Base-by-base conservation (phyloP, 30 jellyfish, hydroid and myxozoan species). In the Turritopsis dohrnii region DNA sequence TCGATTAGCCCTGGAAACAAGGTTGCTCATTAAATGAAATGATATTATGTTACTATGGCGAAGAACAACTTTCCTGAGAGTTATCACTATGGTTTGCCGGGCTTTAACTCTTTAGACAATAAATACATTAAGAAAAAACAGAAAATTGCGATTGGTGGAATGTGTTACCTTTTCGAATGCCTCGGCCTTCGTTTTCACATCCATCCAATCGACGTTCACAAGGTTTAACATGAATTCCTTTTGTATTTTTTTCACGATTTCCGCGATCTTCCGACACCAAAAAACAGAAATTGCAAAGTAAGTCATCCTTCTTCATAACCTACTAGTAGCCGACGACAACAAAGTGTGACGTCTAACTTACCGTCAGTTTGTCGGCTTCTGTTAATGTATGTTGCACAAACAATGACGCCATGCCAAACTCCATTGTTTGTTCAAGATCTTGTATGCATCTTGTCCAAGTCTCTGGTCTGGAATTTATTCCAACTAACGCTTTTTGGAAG, bases 401-500 rank as follows among this genome's bases (percentile, higher is more conserved):
- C 65, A 86, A 26, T 0, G 95, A 89, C 21, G 96, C 95, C 17
- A 92, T 71, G 0, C 97, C 98, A 90, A 92, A 80, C 75, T 91
- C 98, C 98, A 92, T 92, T 26, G 53, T 82, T 65, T 79, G 41
- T 71, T 87, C 90, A 25, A 69, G 82, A 54, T 82, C 87, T 17
- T 75, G 75, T 24, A 92, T 52, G 75, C 98, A 92, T 76, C 29
- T 85, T 79, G 85, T 85, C 98, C 98, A 92, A 71, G 93, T 81
- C 26, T 85, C 88, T n/a, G 91, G 86, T 74, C 81, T 86, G 53
- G n/a, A 31, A 28, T 53, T 65, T 31, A 84, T 81, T 23, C 96
- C 92, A 54, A 28, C 9, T 31, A 79, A 17, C 13, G 86, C 85
- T 23, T 80, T 28, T 31, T 52, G 79, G 52, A 41, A 66, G 54